Base-by-base conservation (phyloP, 2,888 invertebrate species). In the Carpatolechia fugitivella region DNA sequence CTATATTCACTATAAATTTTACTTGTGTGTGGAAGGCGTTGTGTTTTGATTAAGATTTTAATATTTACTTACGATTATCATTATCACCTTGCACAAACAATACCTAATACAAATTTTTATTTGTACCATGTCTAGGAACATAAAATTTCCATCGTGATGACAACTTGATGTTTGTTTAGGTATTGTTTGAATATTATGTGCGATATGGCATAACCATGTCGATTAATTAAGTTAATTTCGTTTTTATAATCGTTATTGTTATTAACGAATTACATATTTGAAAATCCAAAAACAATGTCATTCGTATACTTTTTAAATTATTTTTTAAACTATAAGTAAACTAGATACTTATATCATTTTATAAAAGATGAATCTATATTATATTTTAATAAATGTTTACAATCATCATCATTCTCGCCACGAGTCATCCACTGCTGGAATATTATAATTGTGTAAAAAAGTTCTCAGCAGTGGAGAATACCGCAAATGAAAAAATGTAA, bases 11-110 rank as follows among this genome's bases (percentile, higher is more conserved):
- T n/a, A n/a, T n/a, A n/a, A n/a, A 24, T 24, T 24, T 24, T 24
- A 24, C 24, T 24, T 11, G 31, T 47, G 47, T 47, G 31, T 47
- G 47, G 47, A 47, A 47, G 46, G 24, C 47, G 55, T 61, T 36
- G 57, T 48, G 49, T 57, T 56, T 60, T 56, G 13, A 47, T 31
- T 55, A 51, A 52, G 41, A 31, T 47, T 31, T 31, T 8, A 31
- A 47, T 16, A 14, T 6, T 31, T 16, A 47, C 24, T 24, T 24
- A 24, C 24, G 24, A 24, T 24, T 24, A 24, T 6, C 24, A 24
- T 24, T 24, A 24, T 24, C 24, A 11, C 16, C 18, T 16, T 47
- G 16, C 30, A n/a, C 30, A 35, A 46, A 14, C 41, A 40, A 54
- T 58, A 52, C 53, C 54, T 56, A 44, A 58, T n/a, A n/a, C n/a